Percentiles rank a stretch among this genome's conserved stretches.
phyloP scores from a whole-genome alignment of 2,113 vertebrate species.

The Upupa epops region DNA sequence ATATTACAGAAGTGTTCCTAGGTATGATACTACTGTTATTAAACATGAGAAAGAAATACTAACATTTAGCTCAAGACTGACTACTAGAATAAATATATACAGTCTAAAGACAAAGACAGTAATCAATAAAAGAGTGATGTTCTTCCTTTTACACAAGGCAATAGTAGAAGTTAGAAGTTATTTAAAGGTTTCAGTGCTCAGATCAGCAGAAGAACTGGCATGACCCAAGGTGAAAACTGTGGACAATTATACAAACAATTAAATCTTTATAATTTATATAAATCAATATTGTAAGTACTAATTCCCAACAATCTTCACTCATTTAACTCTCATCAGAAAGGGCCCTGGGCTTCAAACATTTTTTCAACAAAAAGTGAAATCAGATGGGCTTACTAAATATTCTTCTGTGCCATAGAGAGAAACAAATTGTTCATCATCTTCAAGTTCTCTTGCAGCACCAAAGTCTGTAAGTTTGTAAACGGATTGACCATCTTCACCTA shows the following conservation, averaged over 20 bases:
- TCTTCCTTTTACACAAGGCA: background rate
- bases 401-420: constrained; percentile 99
- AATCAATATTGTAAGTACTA: background rate
- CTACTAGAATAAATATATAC: background rate
- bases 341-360: background rate
- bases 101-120: background rate
- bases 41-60: background rate
- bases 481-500: constrained; percentile 93
- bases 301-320: background rate
- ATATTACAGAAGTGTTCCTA: background rate
- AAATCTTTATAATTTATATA: too few relatives aligned
- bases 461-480: constrained; percentile 99
- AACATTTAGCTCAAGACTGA: background rate
- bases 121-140: background rate
- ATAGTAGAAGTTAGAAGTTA: background rate
- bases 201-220: background rate
- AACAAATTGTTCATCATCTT: constrained; percentile 98
- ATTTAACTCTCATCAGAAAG: background rate
- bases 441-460: constrained; percentile 92
- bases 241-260: background rate
- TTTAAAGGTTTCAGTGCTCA: background rate
- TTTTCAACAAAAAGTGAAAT: constrained; percentile 14
- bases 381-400: constrained; percentile 85
- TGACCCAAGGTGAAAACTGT: background rate
- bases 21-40: background rate